Conservation (phyloP, 2,797 vertebrate species). For the Megaceryle alcyon region DNA sequence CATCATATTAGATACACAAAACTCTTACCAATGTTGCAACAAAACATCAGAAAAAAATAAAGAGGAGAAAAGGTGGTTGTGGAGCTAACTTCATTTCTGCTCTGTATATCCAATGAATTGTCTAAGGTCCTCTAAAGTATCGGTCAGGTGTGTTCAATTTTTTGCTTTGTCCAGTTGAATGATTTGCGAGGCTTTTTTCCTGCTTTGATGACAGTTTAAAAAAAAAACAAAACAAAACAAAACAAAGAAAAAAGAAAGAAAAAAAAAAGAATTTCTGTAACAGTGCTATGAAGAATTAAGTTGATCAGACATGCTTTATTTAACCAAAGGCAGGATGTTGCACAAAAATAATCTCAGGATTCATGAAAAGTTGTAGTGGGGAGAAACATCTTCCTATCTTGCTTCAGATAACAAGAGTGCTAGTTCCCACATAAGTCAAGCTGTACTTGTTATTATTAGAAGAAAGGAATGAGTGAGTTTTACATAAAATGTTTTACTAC, state of each 20-base stretch:
- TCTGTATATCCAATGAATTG: neutral
- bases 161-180: neutral
- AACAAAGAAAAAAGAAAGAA: neutral
- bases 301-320: neutral
- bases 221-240: neutral
- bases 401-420: neutral
- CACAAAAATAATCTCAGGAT: neutral
- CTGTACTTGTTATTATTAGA: slow-evolving; percentile 12
- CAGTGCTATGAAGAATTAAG: neutral
- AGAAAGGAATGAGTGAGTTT: slow-evolving; percentile 17
- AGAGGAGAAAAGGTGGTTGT: neutral
- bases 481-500: slow-evolving; percentile 59
- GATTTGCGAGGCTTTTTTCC: neutral
- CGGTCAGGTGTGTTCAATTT: neutral
- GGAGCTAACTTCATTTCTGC: neutral
- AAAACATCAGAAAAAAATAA: neutral
- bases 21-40: neutral
- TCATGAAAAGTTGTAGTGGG: neutral
- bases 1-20: neutral
- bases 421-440: slow-evolving; percentile 21
- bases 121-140: neutral
- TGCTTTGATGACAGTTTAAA: neutral
- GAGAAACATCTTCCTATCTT: neutral
- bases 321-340: neutral
- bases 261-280: neutral